Evolutionary conservation across 1,140 invertebrate genomes (phyloP).

Genomic region (Drosophila suzukii): DNA sequence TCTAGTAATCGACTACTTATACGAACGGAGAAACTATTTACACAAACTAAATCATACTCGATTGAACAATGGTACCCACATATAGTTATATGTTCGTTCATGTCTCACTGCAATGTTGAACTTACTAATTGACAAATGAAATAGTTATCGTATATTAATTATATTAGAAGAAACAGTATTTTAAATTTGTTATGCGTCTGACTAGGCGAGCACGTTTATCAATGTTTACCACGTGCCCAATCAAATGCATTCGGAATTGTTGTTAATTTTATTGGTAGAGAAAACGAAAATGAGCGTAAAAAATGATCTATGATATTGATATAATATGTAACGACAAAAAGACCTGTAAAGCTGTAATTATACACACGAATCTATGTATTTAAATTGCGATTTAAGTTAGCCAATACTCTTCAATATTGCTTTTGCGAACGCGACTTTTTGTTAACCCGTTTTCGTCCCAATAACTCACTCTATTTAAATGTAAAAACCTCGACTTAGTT

Average conservation of each 20-base stretch:
- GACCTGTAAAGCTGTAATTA: conserved; percentile 58
- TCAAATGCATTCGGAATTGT: conserved; percentile 72
- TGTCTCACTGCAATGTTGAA: conserved; percentile 66
- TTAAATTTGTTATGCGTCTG: conserved; percentile 70
- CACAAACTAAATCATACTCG: conserved; percentile 14
- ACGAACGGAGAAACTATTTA: conserved; percentile 45
- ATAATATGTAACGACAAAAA: conserved; percentile 69
- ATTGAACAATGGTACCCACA: conserved; percentile 9
- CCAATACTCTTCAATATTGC: conserved; percentile 53
- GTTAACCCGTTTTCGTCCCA: conserved; percentile 49
- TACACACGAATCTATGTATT: conserved; percentile 63
- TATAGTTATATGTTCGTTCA: conserved; percentile 17
- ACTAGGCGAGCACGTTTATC: conserved; percentile 61
- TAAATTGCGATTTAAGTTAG: conserved; percentile 70
- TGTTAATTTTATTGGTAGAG: conserved; percentile 77
- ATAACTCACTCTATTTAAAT: conserved; percentile 29
- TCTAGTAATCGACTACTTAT: conserved; percentile 50
- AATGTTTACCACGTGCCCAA: conserved; percentile 60
- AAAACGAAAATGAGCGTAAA: conserved; percentile 13
- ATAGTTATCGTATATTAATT: conserved; percentile 64
- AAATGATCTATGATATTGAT: conserved; percentile 50
- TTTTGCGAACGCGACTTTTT: conserved; percentile 45
- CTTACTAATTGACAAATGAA: conserved; percentile 66
- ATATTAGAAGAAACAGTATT: conserved; percentile 65
- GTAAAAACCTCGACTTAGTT: conserved; percentile 32